phyloP scores from a whole-genome alignment of 2,888 invertebrate species.

The Andrena minutula region DNA sequence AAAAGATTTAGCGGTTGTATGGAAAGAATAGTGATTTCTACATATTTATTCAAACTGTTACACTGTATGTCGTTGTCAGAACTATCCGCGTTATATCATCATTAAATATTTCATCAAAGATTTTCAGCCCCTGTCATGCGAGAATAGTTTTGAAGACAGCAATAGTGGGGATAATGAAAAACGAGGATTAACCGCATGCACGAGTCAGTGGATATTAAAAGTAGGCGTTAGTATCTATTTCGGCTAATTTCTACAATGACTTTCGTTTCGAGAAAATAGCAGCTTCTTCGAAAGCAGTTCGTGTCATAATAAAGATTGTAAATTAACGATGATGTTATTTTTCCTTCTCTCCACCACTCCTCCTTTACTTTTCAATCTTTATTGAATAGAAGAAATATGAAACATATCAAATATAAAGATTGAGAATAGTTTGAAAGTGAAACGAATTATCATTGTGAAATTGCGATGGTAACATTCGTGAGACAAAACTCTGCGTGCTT shows the following conservation, averaged over 20 bases:
- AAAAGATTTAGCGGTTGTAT: conserved; percentile 13
- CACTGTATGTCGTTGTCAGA: conserved; percentile 46
- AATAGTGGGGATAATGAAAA: conserved; percentile 61
- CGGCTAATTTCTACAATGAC: background rate
- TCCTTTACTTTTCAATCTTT: too few species aligned
- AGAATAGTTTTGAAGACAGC: conserved; percentile 19
- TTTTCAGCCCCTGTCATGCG: conserved; percentile 50
- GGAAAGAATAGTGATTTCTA: background rate
- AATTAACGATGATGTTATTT: too few species aligned
- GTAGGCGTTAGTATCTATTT: conserved; percentile 53
- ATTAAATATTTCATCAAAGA: conserved; percentile 25
- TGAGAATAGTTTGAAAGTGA: background rate
- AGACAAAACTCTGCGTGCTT: too few species aligned
- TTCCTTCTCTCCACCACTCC: too few species aligned
- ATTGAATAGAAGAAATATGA: too few species aligned
- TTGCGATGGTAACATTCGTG: too few species aligned
- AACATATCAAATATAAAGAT: too few species aligned
- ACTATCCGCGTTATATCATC: conserved; percentile 36
- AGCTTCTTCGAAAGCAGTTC: background rate
- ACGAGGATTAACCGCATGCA: conserved; percentile 64
- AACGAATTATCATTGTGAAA: background rate
- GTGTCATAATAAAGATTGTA: too few species aligned
- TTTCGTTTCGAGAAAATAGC: conserved; percentile 7
- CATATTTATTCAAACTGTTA: conserved; percentile 33
- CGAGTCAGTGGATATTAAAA: conserved; percentile 55